phyloP scores from a whole-genome alignment of 2,888 invertebrate genomes.

The Chymomyza fuscimana region DNA sequence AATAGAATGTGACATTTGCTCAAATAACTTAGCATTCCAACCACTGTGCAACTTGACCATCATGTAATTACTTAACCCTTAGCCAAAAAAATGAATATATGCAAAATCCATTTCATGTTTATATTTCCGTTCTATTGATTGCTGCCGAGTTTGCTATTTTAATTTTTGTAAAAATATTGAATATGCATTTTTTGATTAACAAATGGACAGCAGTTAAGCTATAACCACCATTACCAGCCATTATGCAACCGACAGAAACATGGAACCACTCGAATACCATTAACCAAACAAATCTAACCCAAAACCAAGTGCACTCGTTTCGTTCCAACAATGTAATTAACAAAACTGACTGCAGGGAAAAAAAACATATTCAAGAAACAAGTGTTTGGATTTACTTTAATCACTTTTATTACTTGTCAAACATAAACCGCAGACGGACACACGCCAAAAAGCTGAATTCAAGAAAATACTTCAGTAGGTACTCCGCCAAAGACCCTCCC shows the following conservation, averaged over 20 bases:
- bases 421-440: slow-evolving; percentile 52
- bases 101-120: neutral
- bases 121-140: slow-evolving; percentile 64
- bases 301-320: neutral
- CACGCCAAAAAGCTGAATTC: slow-evolving; percentile 20
- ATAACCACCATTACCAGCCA: neutral
- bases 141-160: slow-evolving; percentile 41
- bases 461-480: neutral
- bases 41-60: slow-evolving; percentile 4
- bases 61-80: slow-evolving; percentile 49
- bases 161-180: neutral
- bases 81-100: neutral
- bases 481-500: slow-evolving; percentile 1
- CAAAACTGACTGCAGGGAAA: slow-evolving; percentile 26
- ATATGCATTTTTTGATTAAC: slow-evolving; percentile 54
- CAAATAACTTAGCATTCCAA: neutral
- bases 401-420: slow-evolving; percentile 68
- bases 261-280: neutral
- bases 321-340: slow-evolving; percentile 30
- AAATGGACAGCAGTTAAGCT: slow-evolving; percentile 41
- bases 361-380: slow-evolving; percentile 22
- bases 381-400: slow-evolving; percentile 64
- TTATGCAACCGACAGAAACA: neutral
- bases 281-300: neutral
- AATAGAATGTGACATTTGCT: too few relatives aligned